Evolutionary conservation across 2,888 invertebrate species (phyloP), one percentile per base, ranked within the genome.

Genomic region (Magallana nippona): DNA sequence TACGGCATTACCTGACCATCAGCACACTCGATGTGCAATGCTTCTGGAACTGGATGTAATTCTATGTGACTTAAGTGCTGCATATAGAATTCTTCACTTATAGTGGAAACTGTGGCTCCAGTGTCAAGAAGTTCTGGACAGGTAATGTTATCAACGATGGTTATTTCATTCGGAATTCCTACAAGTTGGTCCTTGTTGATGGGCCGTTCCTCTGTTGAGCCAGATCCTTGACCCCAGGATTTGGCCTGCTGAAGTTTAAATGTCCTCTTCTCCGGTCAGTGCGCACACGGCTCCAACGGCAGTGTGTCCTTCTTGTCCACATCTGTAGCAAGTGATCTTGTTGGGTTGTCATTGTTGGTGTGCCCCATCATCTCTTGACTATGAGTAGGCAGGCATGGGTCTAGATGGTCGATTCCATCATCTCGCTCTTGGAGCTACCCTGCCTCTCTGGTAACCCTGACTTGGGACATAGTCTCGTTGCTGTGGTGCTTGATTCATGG

Each of bases 21-120:
- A 27, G 84, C 82, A 84, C 82, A 84, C 58, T 84, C 82, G 32
- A 84, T 79, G 10, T 78, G 78, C 62, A 84, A 10, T 27, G 79
- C 55, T 19, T 82, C 55, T 27, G 11, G n/a, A 13, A 81, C 17
- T 55, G 2, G 77, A 44, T 84, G 60, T 10, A 81, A 32, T 55
- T 27, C 32, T 3, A 62, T 60, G 57, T 62, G 44, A 19, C 57
- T 8, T 15, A 84, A 78, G 19, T 78, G 5, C 15, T 81, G 44
- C 1, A 22, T 57, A 55, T 84, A 84, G 78, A 78, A 77, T 3
- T 19, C 32, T 60, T 77, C 55, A 10, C 81, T 78, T 10, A 81
- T 81, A 5, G 71, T 81, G 15, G 81, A 81, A 15, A 84, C 62
- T 19, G 82, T 82, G n/a, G 82, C 62, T 2, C 84, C 84, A n/a